Percentiles rank a stretch among this genome's conserved stretches.
Conservation (phyloP, 2,888 invertebrate species). For the Dromius quadrimaculatus region DNA sequence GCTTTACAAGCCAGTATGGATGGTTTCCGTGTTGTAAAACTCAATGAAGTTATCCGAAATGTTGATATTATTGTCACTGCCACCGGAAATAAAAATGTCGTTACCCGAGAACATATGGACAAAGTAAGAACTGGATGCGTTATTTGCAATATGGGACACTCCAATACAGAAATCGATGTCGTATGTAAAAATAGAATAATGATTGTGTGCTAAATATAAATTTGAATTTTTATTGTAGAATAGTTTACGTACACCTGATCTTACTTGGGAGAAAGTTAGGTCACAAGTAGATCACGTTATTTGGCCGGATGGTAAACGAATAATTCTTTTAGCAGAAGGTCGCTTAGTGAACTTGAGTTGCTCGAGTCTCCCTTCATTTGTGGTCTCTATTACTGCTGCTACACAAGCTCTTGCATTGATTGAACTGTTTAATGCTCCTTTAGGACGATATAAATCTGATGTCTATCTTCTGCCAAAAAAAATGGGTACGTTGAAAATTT, state of each 20-base stretch:
- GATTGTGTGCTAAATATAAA: slow-evolving; percentile 7
- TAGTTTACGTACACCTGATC: slow-evolving; percentile 90
- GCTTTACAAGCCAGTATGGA: slow-evolving; percentile 98
- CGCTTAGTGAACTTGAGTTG: slow-evolving; percentile 96
- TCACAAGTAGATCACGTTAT: slow-evolving; percentile 99
- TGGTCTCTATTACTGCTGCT: slow-evolving; percentile 97
- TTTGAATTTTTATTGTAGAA: slow-evolving; percentile 70
- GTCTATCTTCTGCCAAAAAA: slow-evolving; percentile 98
- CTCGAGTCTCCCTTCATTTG: slow-evolving; percentile 97
- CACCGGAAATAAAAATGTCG: slow-evolving; percentile 97
- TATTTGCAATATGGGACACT: slow-evolving; percentile 97
- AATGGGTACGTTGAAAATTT: slow-evolving; percentile 78
- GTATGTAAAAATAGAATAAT: slow-evolving; percentile 17
- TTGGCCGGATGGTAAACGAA: slow-evolving; percentile 97
- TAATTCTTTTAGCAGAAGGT: slow-evolving; percentile 94
- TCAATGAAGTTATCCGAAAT: slow-evolving; percentile 92
- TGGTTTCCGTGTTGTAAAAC: slow-evolving; percentile 93
- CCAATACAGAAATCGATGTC: slow-evolving; percentile 96
- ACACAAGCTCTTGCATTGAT: slow-evolving; percentile 97
- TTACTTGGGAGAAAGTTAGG: slow-evolving; percentile 97
- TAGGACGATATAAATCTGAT: slow-evolving; percentile 95
- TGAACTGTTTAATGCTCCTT: slow-evolving; percentile 96
- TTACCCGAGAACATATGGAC: slow-evolving; percentile 95
- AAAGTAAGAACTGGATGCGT: slow-evolving; percentile 93
- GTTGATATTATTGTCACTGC: slow-evolving; percentile 98